phyloP scores from a whole-genome alignment of 1,140 invertebrate genomes.

The Carposina sasakii region DNA sequence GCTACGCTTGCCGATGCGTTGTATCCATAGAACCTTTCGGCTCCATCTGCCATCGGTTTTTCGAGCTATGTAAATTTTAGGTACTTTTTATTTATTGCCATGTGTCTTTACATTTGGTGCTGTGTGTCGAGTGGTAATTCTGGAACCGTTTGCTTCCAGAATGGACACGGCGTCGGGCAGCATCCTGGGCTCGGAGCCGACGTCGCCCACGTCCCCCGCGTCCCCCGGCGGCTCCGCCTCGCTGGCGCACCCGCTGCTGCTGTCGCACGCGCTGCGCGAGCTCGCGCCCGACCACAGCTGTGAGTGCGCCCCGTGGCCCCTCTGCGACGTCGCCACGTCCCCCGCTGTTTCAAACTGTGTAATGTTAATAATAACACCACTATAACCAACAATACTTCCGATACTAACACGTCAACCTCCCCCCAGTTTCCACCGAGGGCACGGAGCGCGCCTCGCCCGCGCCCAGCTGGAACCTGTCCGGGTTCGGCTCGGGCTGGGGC shows the following conservation, averaged over 20 bases:
- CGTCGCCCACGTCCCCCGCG: constrained; percentile 87
- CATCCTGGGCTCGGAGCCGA: constrained; percentile 91
- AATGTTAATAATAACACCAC: background rate
- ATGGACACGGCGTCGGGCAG: constrained; percentile 96
- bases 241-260: constrained; percentile 35
- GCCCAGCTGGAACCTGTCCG: constrained; percentile 30
- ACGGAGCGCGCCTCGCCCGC: constrained; percentile 29
- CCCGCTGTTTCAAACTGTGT: background rate
- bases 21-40: too few species aligned
- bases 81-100: too few species aligned
- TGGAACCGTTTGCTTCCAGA: constrained; percentile 73
- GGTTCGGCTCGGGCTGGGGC: constrained; percentile 11
- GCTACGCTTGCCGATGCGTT: too few species aligned
- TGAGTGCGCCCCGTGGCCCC: too few species aligned
- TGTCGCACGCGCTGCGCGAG: constrained; percentile 42
- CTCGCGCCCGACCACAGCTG: too few species aligned
- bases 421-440: constrained; percentile 20
- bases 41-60: too few species aligned
- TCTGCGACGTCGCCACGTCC: background rate
- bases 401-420: background rate
- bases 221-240: constrained; percentile 69
- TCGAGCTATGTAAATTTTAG: too few species aligned
- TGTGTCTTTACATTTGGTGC: background rate
- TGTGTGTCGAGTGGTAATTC: too few species aligned
- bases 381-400: background rate